These are phyloP conservation scores for Acyrthosiphon pisum DNA, from an alignment of 1,140 invertebrate species.

Conservation along the genomic window DNA sequence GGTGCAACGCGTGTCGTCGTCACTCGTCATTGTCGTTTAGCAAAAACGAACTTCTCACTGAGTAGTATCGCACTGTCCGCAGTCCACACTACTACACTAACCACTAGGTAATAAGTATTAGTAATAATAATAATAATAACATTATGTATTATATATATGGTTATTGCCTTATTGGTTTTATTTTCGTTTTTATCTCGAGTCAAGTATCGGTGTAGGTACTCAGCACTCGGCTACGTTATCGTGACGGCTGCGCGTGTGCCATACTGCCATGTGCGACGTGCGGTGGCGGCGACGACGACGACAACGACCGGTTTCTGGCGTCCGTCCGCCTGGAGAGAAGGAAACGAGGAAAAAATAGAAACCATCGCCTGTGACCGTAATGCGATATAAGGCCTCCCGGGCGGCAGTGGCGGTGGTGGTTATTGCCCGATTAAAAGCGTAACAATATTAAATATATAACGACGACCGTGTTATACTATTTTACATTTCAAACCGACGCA, in stretches of 20 bases:
- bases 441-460: neutral
- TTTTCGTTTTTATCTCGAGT: neutral
- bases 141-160: neutral
- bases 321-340: neutral
- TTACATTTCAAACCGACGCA: neutral
- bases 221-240: neutral
- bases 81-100: too few species aligned
- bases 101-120: too few species aligned
- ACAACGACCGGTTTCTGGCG: neutral
- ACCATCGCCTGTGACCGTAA: constrained; percentile 10
- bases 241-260: neutral
- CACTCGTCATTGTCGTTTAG: too few species aligned
- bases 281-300: too few species aligned
- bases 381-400: neutral
- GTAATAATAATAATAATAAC: neutral
- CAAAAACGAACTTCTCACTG: too few species aligned
- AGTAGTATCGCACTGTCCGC: too few species aligned
- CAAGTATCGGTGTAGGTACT: too few species aligned
- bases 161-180: neutral
- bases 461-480: neutral
- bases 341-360: constrained; percentile 11
- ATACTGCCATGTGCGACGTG: neutral
- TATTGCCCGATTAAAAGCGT: constrained; percentile 9
- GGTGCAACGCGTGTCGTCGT: too few species aligned
- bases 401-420: constrained; percentile 3